Evolutionary conservation across 2,797 vertebrate genomes (phyloP).

Genomic region (Margarornis squamiger): DNA sequence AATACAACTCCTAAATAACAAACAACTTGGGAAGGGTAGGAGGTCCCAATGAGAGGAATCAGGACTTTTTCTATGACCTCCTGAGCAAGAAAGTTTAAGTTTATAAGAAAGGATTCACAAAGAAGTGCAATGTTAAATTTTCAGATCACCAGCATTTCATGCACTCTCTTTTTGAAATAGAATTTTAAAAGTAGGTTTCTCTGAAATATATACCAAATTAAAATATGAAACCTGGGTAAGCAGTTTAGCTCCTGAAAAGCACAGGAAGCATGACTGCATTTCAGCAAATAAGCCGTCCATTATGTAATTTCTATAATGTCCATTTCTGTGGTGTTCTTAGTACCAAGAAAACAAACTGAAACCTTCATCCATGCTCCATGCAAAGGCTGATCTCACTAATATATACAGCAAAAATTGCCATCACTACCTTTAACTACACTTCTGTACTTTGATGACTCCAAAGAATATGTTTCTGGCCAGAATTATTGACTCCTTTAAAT

Average conservation of each 20-base stretch:
- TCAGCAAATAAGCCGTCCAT: not conserved
- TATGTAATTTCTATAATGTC: not conserved
- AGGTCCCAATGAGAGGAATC: not conserved
- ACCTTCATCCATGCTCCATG: not conserved
- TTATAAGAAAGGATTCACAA: not conserved
- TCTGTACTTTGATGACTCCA: not conserved
- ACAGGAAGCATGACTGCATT: not conserved
- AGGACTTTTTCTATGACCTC: not conserved
- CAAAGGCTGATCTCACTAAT: not conserved
- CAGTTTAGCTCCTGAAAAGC: not conserved
- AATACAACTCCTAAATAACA: not conserved
- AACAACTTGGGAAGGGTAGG: not conserved
- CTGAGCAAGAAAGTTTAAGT: not conserved
- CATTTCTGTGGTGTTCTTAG: not conserved
- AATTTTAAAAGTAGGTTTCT: not conserved
- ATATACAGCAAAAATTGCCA: not conserved
- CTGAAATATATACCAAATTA: not conserved
- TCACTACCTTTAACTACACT: not conserved
- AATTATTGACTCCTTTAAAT: not conserved
- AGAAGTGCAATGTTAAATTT: not conserved
- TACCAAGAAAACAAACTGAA: not conserved
- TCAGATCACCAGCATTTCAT: not conserved
- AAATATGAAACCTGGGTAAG: not conserved
- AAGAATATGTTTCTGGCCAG: not conserved
- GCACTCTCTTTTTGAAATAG: not conserved